Percentiles rank a stretch among this genome's conserved stretches.
Evolutionary conservation across 2,113 vertebrate genomes (phyloP).

Genomic region (Ariopsis seemanni): DNA sequence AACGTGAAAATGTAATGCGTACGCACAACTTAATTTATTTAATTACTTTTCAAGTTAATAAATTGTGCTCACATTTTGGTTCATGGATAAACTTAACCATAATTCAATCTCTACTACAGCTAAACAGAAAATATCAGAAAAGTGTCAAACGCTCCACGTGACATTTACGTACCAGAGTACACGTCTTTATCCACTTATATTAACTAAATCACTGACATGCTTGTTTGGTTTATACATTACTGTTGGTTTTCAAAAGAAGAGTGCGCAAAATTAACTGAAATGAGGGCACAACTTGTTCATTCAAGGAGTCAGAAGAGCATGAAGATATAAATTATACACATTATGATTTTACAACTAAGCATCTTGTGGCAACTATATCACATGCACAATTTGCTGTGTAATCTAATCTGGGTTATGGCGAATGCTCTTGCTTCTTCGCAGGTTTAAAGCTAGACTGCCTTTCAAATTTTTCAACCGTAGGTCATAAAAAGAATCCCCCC

Average conservation of each 20-base stretch:
- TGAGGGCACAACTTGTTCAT: background rate
- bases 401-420: background rate
- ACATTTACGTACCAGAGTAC: background rate
- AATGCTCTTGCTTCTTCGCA: background rate
- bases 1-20: background rate
- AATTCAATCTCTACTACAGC: background rate
- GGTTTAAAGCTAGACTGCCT: background rate
- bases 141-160: background rate
- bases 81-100: background rate
- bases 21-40: background rate
- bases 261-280: background rate
- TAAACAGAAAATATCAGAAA: background rate
- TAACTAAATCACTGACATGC: background rate
- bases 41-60: background rate
- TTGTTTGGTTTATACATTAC: background rate
- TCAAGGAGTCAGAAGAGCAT: background rate
- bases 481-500: no score
- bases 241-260: background rate
- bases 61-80: background rate
- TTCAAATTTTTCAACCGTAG: no score
- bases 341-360: background rate
- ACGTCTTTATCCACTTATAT: background rate
- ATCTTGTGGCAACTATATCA: background rate
- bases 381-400: background rate
- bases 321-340: background rate